These are phyloP conservation scores for Polyergus mexicanus DNA, from an alignment of 1,140 invertebrate species.

Conservation along the genomic window DNA sequence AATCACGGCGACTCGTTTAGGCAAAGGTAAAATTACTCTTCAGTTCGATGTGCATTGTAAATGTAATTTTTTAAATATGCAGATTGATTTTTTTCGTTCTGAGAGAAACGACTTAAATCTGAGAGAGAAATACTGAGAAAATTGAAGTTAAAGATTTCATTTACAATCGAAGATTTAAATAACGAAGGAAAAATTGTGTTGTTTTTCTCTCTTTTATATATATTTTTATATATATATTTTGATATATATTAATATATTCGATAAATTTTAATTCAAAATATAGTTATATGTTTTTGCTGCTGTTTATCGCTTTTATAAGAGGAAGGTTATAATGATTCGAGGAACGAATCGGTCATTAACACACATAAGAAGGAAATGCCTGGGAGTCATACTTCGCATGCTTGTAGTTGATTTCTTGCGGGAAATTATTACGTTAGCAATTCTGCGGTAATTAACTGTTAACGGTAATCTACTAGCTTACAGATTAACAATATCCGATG, in stretches of 20 bases:
- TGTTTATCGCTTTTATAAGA: not conserved
- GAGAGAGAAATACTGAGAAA: not conserved
- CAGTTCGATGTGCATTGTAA: not conserved
- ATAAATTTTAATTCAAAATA: constrained; percentile 28
- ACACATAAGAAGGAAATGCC: constrained; percentile 49
- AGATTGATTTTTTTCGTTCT: not conserved
- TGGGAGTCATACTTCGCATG: constrained; percentile 47
- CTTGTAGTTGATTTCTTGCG: constrained; percentile 58
- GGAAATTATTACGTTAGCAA: constrained; percentile 50
- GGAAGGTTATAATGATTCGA: constrained; percentile 44
- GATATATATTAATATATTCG: not conserved
- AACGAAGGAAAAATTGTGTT: not conserved
- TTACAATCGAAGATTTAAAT: not conserved
- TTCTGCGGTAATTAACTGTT: constrained; percentile 52
- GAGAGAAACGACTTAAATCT: not conserved
- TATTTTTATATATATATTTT: not conserved
- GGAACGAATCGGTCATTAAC: constrained; percentile 53
- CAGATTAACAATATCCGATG: constrained; percentile 26
- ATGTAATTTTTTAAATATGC: not conserved
- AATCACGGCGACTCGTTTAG: constrained; percentile 31
- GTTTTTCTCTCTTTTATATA: not conserved
- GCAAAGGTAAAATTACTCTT: constrained; percentile 13
- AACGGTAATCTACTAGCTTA: constrained; percentile 35
- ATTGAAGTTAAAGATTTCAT: not conserved
- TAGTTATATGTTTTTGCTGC: not conserved